A percentile compares a stretch with the other conserved stretches of the same genome.
Conservation (phyloP, 2,113 vertebrate genomes). For the Numenius arquata region DNA sequence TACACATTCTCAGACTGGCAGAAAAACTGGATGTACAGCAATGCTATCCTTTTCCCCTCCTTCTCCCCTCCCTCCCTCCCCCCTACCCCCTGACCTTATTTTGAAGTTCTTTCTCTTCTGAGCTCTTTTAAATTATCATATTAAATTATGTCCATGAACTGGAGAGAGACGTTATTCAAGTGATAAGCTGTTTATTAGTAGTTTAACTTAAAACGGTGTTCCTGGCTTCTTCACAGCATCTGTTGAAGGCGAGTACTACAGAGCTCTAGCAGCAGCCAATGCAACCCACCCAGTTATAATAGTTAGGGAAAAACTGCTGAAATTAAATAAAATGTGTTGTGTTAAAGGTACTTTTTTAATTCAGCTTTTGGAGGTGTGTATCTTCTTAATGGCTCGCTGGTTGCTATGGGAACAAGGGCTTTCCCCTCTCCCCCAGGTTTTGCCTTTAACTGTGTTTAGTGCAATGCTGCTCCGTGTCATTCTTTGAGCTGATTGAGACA, state of each 20-base stretch:
- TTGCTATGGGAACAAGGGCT: constrained; percentile 71
- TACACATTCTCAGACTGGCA: not conserved
- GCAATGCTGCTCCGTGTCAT: not conserved
- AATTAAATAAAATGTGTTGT: constrained; percentile 25
- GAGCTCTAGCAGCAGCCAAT: not conserved
- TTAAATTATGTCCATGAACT: not conserved
- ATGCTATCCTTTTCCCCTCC: rapidly evolving
- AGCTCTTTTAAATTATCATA: not conserved
- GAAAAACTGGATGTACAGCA: not conserved
- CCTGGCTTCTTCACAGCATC: not conserved
- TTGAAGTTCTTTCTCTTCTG: not conserved
- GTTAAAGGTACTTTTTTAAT: constrained; percentile 9
- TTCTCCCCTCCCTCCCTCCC: too few species aligned
- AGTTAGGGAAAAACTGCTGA: not conserved
- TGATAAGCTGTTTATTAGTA: not conserved
- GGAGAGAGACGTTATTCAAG: not conserved
- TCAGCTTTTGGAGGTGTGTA: not conserved
- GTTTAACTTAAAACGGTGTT: not conserved
- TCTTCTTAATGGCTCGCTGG: constrained; percentile 9
- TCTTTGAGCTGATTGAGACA: constrained; percentile 41
- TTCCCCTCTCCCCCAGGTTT: constrained; percentile 41
- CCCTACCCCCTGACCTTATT: too few species aligned
- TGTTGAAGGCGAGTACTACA: not conserved
- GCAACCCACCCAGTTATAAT: not conserved
- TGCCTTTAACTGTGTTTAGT: constrained; percentile 53